phyloP scores from a whole-genome alignment of 2,888 invertebrate genomes.

The Leptarthrus brevirostris region DNA sequence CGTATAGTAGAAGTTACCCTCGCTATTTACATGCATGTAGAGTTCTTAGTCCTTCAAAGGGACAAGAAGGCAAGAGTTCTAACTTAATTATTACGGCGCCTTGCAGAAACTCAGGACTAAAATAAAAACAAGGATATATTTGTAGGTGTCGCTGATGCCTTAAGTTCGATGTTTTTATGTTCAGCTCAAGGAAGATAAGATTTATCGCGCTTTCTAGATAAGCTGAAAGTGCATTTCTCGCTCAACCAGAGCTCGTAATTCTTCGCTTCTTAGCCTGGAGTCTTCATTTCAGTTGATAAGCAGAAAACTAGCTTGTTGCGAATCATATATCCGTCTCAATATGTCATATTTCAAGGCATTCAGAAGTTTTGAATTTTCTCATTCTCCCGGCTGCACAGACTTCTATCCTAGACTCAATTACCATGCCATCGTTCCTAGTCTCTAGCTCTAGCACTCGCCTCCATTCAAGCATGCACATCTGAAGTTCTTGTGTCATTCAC shows the following conservation, averaged over 20 bases:
- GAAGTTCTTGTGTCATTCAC: constrained; percentile 44
- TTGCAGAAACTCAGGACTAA: neutral
- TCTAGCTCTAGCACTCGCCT: constrained; percentile 5
- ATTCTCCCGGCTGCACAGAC: neutral
- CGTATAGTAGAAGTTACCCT: too few relatives aligned
- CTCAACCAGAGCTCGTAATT: neutral
- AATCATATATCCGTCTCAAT: constrained; percentile 28
- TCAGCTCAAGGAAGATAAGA: constrained; percentile 29
- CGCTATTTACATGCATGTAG: neutral
- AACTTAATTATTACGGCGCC: constrained; percentile 43
- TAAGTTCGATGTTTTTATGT: constrained; percentile 33
- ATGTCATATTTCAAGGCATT: constrained; percentile 38
- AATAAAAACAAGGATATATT: neutral
- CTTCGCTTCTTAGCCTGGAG: neutral
- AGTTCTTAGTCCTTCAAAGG: neutral
- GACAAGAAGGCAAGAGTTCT: constrained; percentile 34
- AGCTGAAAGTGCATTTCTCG: constrained; percentile 8
- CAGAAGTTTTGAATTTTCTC: constrained; percentile 34
- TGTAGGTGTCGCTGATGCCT: constrained; percentile 41
- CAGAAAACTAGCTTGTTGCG: constrained; percentile 23
- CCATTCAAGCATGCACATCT: constrained; percentile 41
- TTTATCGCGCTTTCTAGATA: neutral
- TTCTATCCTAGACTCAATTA: constrained; percentile 20
- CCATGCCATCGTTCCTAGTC: constrained; percentile 8
- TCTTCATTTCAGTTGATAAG: constrained; percentile 5